Percentiles rank a stretch among this genome's conserved stretches.
Conservation (phyloP, 1,140 invertebrate species). For the Neelides sp. region DNA sequence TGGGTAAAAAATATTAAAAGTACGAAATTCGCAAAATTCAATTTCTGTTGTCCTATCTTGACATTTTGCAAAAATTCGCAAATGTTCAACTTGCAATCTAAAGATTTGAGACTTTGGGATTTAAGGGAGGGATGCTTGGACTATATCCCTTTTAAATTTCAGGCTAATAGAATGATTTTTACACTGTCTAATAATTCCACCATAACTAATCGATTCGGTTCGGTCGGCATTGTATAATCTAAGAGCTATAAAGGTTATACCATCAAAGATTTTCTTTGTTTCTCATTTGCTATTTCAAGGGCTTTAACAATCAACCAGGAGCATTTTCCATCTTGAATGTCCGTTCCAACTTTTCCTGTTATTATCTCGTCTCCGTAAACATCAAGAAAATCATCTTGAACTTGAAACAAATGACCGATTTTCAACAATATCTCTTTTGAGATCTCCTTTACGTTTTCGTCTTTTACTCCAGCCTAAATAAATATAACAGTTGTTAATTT, state of each 20-base stretch:
- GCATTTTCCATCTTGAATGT: slow-evolving; percentile 91
- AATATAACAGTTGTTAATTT: slow-evolving; percentile 48
- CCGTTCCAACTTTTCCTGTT: slow-evolving; percentile 50
- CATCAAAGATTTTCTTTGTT: slow-evolving; percentile 62
- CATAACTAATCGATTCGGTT: no score
- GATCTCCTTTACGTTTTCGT: not conserved
- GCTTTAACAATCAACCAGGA: slow-evolving; percentile 84
- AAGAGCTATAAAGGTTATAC: slow-evolving; percentile 47
- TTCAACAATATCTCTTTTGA: slow-evolving; percentile 42
- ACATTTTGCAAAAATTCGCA: no score
- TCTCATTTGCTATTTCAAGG: slow-evolving; percentile 58
- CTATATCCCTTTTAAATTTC: no score
- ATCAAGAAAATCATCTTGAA: slow-evolving; percentile 60
- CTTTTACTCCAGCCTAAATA: not conserved
- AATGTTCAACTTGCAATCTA: no score
- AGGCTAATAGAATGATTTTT: no score
- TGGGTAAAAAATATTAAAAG: no score
- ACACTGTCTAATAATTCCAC: no score
- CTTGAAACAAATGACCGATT: slow-evolving; percentile 92
- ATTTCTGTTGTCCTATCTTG: no score
- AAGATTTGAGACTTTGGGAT: no score
- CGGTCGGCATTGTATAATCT: no score
- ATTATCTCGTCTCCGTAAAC: slow-evolving; percentile 45
- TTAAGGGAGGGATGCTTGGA: no score
- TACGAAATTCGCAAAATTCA: no score